Base-by-base conservation (phyloP, 1,140 invertebrate species). In the Cotesia glomerata region DNA sequence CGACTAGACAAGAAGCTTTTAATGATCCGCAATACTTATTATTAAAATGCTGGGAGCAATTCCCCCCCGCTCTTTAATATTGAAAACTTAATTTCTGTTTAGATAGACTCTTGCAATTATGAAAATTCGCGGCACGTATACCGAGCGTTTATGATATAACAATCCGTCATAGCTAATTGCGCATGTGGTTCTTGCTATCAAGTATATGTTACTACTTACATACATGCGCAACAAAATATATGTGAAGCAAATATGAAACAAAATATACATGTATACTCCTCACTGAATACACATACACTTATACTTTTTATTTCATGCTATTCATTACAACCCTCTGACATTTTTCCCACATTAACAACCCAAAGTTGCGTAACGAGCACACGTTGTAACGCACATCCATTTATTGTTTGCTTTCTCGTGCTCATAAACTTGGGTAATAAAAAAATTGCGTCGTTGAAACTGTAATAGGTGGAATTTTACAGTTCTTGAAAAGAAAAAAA, bases 161-260 rank as follows among this genome's bases (percentile, higher is more conserved):
- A 49, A 73, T 73, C 68, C 65, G 71, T 73, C 68, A 68, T 73
- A 67, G 62, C 65, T 73, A 73, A 73, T 73, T 73, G 71, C 71
- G 63, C 62, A 67, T 68, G 71, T 64, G 56, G 56, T 58, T 18
- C 56, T 26, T 26, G 56, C 56, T 26, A 58, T 58, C 16, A 16
- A 58, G 16, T 18, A 18, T 58, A 18, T 58, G 16, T 18, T 5
- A 26, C 26, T 26, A 26, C 26, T 26, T 26, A 26, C 26, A 26
- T 26, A 26, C 3, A 26, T 3, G n/a, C 8, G 8, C 39, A 45
- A 5, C 32, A 16, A 58, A 58, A 58, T 16, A 5, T 58, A 16
- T 58, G 56, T 58, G 5, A 16, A 58, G 56, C 18, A 58, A 16
- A 58, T 58, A 58, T 58, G 9, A 7, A 58, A 58, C 56, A 58